phyloP scores from a whole-genome alignment of 2,888 invertebrate species.

The Pocota personata region DNA sequence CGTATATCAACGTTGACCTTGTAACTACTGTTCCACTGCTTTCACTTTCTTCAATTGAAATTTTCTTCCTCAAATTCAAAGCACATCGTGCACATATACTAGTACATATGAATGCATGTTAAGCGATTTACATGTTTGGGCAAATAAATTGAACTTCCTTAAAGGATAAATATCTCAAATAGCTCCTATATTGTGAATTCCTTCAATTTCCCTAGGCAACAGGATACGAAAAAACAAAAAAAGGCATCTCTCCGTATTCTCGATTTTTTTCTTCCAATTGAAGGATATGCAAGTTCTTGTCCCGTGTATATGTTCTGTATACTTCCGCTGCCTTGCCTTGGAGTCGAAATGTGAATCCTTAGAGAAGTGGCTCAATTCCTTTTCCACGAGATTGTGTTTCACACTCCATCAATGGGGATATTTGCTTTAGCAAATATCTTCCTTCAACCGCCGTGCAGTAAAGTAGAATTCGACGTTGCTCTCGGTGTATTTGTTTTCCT shows the following conservation, averaged over 20 bases:
- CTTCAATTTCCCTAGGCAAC: slow-evolving; percentile 6
- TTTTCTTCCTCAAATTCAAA: background rate
- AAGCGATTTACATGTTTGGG: background rate
- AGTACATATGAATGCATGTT: background rate
- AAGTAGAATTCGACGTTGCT: background rate
- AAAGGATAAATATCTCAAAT: slow-evolving; percentile 16
- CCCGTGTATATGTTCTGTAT: background rate
- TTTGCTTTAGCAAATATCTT: slow-evolving; percentile 31
- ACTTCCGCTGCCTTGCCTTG: background rate
- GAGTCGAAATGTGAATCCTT: slow-evolving; percentile 12
- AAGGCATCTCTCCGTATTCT: background rate
- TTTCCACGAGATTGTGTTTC: slow-evolving; percentile 28
- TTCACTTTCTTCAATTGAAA: background rate
- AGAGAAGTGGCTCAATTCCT: slow-evolving; percentile 6
- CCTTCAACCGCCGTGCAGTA: background rate
- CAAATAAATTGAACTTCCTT: slow-evolving; percentile 21
- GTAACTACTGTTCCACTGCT: background rate
- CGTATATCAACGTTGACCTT: background rate
- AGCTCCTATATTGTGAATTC: slow-evolving; percentile 19
- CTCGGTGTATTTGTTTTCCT: background rate
- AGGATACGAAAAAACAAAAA: background rate
- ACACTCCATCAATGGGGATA: slow-evolving; percentile 38
- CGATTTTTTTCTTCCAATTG: background rate
- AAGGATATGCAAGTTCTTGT: background rate
- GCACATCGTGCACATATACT: background rate